Conservation (phyloP, 2,113 vertebrate genomes). For the Antennarius striatus region DNA sequence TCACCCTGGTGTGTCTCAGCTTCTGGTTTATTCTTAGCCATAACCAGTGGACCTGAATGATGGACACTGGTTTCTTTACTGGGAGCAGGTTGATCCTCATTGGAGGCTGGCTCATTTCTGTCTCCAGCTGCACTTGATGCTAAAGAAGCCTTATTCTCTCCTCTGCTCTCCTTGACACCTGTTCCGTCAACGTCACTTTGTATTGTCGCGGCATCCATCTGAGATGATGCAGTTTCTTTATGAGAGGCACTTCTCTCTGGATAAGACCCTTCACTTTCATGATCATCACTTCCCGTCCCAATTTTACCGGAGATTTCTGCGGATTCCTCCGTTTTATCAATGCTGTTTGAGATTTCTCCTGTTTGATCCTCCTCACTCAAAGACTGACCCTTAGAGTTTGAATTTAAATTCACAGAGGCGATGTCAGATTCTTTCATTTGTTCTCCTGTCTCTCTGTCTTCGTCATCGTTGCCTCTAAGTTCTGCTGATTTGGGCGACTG, state of each 20-base stretch:
- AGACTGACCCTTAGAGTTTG: not conserved
- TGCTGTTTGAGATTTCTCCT: not conserved
- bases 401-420: not conserved
- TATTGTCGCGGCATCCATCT: constrained; percentile 1
- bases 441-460: not conserved
- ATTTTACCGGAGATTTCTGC: not conserved
- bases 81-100: not conserved
- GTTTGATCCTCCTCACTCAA: constrained; percentile 2
- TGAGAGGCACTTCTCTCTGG: not conserved
- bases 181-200: not conserved
- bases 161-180: not conserved
- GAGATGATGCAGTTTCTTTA: not conserved
- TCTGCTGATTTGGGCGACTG: not conserved
- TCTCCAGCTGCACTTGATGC: not conserved
- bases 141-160: not conserved
- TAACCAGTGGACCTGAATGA: not conserved
- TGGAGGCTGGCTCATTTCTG: not conserved
- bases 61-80: not conserved
- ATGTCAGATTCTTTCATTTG: not conserved
- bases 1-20: not conserved
- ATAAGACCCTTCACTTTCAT: not conserved
- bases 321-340: not conserved
- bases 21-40: constrained; percentile 3
- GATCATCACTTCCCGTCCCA: accelerated
- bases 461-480: not conserved